These are phyloP conservation scores for Lycodopsis pacificus DNA, from an alignment of 2,797 vertebrate genomes.

Conservation along the genomic window DNA sequence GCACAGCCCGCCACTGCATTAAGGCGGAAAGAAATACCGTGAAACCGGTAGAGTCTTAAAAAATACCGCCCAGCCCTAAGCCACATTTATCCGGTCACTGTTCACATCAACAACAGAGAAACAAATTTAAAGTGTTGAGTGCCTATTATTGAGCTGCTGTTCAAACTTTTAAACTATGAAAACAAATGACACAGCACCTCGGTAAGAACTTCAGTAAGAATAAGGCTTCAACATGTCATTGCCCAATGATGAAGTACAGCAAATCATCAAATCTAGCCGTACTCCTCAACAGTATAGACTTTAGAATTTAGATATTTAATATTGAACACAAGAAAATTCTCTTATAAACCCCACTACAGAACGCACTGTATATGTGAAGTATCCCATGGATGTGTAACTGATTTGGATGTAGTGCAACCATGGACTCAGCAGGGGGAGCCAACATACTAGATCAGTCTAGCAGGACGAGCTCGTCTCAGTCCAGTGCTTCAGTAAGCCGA, in stretches of 20 bases:
- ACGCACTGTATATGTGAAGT: not conserved
- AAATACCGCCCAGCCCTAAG: too few species aligned
- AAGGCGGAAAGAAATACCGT: too few species aligned
- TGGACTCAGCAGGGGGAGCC: conserved; percentile 69
- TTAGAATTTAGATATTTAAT: conserved; percentile 19
- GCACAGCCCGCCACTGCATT: too few species aligned
- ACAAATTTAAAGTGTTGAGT: not conserved
- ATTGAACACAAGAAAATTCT: not conserved
- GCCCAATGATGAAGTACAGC: not conserved
- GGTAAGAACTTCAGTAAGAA: conserved; percentile 2
- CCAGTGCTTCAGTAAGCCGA: conserved; percentile 31
- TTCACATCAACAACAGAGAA: conserved; percentile 24
- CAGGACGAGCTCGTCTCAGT: conserved; percentile 25
- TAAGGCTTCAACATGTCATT: not conserved
- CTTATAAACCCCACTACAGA: not conserved
- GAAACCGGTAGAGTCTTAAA: too few species aligned
- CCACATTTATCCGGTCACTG: not conserved
- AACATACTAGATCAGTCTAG: conserved; percentile 38
- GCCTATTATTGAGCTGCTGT: conserved; percentile 27
- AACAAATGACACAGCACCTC: not conserved
- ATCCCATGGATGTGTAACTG: not conserved
- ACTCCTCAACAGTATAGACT: conserved; percentile 16
- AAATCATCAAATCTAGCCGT: conserved; percentile 9
- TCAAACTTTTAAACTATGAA: not conserved
- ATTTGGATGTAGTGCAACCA: conserved; percentile 36